phyloP scores from a whole-genome alignment of 2,797 vertebrate genomes.

The Thalassophryne amazonica region DNA sequence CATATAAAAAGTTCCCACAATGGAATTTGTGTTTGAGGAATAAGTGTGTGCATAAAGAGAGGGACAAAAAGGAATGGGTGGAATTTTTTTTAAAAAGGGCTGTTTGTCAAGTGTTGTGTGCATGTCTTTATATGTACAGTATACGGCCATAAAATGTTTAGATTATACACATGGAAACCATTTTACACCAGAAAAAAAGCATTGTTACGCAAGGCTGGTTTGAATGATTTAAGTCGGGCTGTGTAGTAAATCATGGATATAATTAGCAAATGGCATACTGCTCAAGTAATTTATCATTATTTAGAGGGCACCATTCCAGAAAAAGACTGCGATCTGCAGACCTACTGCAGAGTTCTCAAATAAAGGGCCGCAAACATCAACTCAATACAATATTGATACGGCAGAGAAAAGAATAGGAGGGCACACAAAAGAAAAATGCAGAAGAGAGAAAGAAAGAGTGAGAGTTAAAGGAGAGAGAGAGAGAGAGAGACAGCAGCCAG shows the following conservation, averaged over 20 bases:
- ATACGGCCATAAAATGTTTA: constrained; percentile 91
- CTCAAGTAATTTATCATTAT: constrained; percentile 99
- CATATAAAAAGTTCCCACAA: constrained; percentile 73
- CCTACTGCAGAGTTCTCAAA: constrained; percentile 97
- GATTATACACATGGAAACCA: constrained; percentile 99
- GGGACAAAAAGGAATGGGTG: constrained; percentile 30
- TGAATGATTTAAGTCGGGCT: constrained; percentile 99
- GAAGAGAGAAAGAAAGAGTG: constrained; percentile 47
- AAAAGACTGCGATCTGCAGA: constrained; percentile 98
- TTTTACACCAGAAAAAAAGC: constrained; percentile 93
- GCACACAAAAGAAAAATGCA: constrained; percentile 64
- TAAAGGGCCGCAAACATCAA: constrained; percentile 96
- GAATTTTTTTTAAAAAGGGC: constrained; percentile 77
- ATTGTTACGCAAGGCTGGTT: constrained; percentile 99
- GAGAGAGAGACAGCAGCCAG: constrained; percentile 30
- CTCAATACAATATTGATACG: constrained; percentile 96
- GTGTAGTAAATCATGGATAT: constrained; percentile 99
- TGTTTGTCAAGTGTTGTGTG: constrained; percentile 76
- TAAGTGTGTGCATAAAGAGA: constrained; percentile 57
- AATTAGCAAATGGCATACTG: constrained; percentile 99
- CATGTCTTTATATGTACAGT: constrained; percentile 50
- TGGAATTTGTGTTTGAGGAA: constrained; percentile 71
- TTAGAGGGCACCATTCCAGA: constrained; percentile 99
- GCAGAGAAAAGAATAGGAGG: constrained; percentile 63
- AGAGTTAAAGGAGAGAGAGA: constrained; percentile 26